Evolutionary conservation across 2,113 vertebrate species (phyloP).

Genomic region (Nyctereutes procyonoides): DNA sequence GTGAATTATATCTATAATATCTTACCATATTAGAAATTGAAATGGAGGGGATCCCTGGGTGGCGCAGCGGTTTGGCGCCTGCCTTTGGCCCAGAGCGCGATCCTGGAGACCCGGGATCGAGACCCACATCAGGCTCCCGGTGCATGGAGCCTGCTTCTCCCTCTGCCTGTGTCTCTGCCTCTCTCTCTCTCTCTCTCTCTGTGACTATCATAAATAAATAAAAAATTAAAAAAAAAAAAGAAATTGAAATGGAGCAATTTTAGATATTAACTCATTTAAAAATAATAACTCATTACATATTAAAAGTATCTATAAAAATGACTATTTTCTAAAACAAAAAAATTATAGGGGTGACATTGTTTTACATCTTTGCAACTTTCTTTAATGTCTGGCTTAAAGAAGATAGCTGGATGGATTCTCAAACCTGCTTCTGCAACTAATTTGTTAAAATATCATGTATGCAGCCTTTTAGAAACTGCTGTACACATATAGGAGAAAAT

Average conservation of each 20-base stretch:
- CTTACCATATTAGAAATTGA: background rate
- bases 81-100: no score
- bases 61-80: no score
- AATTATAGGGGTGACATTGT: background rate
- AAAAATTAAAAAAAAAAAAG: no score
- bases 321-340: background rate
- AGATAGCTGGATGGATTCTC: background rate
- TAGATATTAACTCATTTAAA: constrained; percentile 15
- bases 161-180: no score
- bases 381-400: constrained; percentile 18
- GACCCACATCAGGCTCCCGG: no score
- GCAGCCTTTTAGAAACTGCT: constrained; percentile 16
- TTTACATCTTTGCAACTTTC: background rate
- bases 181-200: no score
- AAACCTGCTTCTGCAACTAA: background rate
- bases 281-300: background rate
- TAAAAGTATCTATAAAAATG: constrained; percentile 2
- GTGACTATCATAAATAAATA: no score
- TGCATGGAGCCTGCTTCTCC: no score
- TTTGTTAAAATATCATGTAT: background rate
- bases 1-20: background rate
- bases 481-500: background rate
- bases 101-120: no score
- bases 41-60: no score
- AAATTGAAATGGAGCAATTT: constrained; percentile 31